Evolutionary conservation across 2,888 invertebrate genomes (phyloP).

Genomic region (Heteropelma amictum): DNA sequence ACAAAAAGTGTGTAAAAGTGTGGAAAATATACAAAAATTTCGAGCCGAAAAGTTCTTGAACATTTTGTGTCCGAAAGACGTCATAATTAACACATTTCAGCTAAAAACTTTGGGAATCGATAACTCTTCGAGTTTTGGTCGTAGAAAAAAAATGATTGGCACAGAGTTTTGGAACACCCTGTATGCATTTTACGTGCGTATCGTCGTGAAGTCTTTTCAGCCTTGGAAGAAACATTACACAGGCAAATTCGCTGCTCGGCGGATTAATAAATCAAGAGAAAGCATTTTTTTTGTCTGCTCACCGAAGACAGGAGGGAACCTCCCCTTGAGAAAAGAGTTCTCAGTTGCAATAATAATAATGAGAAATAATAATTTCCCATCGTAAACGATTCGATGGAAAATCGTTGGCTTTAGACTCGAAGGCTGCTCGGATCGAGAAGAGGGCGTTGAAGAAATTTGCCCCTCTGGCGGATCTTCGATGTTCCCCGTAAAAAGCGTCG

Average conservation of each 20-base stretch:
- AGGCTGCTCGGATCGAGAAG: constrained; percentile 5
- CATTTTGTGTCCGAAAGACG: no score
- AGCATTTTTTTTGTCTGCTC: background rate
- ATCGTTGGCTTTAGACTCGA: constrained; percentile 8
- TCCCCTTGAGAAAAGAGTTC: constrained; percentile 29
- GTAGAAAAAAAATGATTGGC: constrained; percentile 9
- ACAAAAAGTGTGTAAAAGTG: no score
- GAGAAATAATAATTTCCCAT: background rate
- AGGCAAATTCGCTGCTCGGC: constrained; percentile 46
- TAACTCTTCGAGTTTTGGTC: no score
- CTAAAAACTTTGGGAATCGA: no score
- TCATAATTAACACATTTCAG: no score
- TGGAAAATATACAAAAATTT: no score
- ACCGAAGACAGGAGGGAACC: constrained; percentile 41
- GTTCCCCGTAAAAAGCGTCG: no score
- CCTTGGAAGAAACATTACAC: constrained; percentile 32
- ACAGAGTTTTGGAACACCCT: background rate
- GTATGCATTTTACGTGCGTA: background rate
- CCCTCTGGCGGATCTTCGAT: background rate
- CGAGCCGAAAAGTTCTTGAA: no score
- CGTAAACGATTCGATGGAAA: constrained; percentile 4
- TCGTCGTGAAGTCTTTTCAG: constrained; percentile 3
- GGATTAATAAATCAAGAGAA: constrained; percentile 49
- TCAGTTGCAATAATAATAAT: background rate
- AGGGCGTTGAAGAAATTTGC: background rate